phyloP scores from a whole-genome alignment of 35 echinoderm and acorn worm species.

The Acanthaster planci region DNA sequence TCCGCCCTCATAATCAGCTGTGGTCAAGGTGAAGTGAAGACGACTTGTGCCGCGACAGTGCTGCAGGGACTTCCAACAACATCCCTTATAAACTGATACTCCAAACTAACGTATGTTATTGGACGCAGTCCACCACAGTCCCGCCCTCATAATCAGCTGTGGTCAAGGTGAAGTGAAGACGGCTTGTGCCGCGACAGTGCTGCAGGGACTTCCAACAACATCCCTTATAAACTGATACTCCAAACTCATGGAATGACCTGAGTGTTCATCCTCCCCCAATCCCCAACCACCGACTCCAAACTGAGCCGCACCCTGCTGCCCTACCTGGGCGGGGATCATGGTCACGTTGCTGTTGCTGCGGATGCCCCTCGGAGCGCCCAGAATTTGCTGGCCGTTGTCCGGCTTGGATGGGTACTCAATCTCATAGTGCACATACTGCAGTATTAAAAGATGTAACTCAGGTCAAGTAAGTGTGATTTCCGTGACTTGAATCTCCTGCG shows the following conservation, averaged over 20 bases:
- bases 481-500: too few relatives aligned
- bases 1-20: too few relatives aligned
- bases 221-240: neutral
- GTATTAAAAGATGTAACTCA: too few relatives aligned
- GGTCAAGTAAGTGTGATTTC: too few relatives aligned
- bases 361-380: slow-evolving; percentile 45
- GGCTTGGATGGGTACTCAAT: slow-evolving; percentile 63
- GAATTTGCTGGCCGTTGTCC: slow-evolving; percentile 34
- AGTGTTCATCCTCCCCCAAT: neutral
- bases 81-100: neutral
- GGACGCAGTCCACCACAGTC: too few relatives aligned
- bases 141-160: too few relatives aligned
- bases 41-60: too few relatives aligned
- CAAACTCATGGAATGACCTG: neutral
- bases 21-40: too few relatives aligned
- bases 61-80: neutral
- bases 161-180: too few relatives aligned
- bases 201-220: neutral
- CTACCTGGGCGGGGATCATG: slow-evolving; percentile 88
- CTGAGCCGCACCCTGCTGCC: too few relatives aligned
- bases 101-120: too few relatives aligned
- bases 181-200: too few relatives aligned
- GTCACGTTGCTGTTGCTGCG: slow-evolving; percentile 72
- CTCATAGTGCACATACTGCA: slow-evolving; percentile 97
- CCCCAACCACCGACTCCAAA: neutral